phyloP scores from a whole-genome alignment of 2,113 vertebrate species.

The Tachuris rubrigastra region DNA sequence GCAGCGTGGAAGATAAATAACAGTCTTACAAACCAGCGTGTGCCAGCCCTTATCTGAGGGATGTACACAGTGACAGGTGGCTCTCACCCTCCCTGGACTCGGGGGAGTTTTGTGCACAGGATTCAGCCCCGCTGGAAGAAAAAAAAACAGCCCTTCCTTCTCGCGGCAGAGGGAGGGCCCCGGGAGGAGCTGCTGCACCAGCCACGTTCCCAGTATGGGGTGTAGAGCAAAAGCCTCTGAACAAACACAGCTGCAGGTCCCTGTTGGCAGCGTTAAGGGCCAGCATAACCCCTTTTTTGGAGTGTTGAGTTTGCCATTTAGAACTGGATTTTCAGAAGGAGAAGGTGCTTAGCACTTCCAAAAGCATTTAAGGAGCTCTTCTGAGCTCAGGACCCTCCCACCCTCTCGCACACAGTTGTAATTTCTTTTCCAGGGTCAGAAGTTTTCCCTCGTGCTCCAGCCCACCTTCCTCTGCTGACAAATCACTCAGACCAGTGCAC shows the following conservation, averaged over 20 bases:
- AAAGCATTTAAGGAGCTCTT: background rate
- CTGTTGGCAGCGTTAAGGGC: background rate
- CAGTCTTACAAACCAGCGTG: accelerated
- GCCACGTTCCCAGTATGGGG: accelerated
- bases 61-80: accelerated
- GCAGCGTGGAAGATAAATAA: background rate
- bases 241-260: background rate
- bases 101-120: background rate
- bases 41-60: background rate
- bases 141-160: background rate
- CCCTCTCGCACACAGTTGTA: background rate
- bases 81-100: accelerated
- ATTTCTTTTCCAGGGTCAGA: constrained; percentile 19
- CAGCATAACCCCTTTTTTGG: accelerated
- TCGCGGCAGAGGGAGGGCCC: background rate
- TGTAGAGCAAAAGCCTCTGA: background rate
- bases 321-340: background rate
- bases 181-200: background rate
- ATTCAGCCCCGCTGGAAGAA: background rate
- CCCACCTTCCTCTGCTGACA: constrained; percentile 11
- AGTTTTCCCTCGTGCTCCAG: background rate
- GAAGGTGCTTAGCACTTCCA: background rate
- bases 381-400: background rate
- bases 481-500: background rate
- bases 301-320: background rate